Conservation (phyloP, 2,113 vertebrate species). For the Mobula hypostoma region DNA sequence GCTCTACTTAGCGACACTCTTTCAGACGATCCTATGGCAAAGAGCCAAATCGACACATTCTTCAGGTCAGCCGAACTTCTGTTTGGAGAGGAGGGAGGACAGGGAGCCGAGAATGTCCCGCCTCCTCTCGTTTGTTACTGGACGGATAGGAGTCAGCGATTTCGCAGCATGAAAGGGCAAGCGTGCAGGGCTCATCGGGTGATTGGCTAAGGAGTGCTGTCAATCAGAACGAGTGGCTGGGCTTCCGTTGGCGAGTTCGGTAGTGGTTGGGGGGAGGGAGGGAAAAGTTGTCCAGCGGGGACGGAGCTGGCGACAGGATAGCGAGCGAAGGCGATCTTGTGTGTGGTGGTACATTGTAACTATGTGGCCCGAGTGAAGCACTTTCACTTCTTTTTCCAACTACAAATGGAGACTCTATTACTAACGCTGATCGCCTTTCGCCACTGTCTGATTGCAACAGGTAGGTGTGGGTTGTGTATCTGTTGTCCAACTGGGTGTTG, state of each 20-base stretch:
- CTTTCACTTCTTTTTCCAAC: not conserved
- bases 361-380: constrained; percentile 26
- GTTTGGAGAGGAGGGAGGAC: not conserved
- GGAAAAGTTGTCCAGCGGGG: not conserved
- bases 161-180: not conserved
- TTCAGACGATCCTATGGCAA: not conserved
- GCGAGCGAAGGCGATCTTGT: not conserved
- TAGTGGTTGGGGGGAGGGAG: not conserved
- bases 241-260: constrained; percentile 2
- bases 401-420: constrained; percentile 25
- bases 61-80: not conserved
- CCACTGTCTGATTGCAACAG: constrained; percentile 21
- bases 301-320: not conserved
- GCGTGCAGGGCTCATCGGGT: not conserved
- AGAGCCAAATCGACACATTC: not conserved
- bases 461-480: not conserved
- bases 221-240: not conserved
- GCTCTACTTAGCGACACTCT: not conserved
- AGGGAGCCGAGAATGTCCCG: not conserved
- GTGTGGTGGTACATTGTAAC: not conserved
- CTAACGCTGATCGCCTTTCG: constrained; percentile 4
- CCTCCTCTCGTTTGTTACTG: not conserved
- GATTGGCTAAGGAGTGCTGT: not conserved
- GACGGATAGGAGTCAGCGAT: not conserved
- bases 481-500: not conserved